Conservation (phyloP, 1,140 invertebrate genomes). For the Argopecten irradians region DNA sequence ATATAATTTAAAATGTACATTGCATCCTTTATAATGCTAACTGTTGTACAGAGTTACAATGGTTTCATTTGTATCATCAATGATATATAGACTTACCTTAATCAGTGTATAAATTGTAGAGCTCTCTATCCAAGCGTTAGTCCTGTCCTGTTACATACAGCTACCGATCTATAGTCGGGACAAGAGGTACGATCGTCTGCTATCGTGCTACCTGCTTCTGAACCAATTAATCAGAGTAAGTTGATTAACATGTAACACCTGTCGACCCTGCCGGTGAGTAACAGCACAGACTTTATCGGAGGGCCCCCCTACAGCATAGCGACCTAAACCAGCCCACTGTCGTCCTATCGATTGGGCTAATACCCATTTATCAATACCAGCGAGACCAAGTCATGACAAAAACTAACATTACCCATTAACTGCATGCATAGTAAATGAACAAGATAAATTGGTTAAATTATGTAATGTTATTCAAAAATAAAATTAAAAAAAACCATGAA, state of each 20-base stretch:
- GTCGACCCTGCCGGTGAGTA: neutral
- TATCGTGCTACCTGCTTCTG: neutral
- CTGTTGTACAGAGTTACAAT: too few species aligned
- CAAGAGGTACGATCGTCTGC: neutral
- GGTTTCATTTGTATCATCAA: too few species aligned
- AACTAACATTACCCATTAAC: neutral
- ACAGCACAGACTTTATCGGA: neutral
- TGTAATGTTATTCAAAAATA: neutral
- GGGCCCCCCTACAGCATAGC: slow-evolving; percentile 19
- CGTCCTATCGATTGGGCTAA: neutral
- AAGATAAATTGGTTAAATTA: neutral
- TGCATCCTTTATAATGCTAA: too few species aligned
- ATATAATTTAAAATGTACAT: neutral
- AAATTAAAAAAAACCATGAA: neutral
- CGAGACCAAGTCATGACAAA: neutral
- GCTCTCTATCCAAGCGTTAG: neutral
- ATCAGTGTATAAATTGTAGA: neutral
- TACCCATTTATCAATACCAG: neutral
- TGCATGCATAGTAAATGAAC: neutral
- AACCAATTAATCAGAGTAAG: neutral
- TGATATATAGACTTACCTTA: neutral
- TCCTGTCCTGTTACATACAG: neutral
- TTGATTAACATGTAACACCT: slow-evolving; percentile 22
- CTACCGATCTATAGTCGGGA: neutral
- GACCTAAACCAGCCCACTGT: neutral